Evolutionary conservation across 2,888 invertebrate species (phyloP).

Genomic region (Troilus luridus): DNA sequence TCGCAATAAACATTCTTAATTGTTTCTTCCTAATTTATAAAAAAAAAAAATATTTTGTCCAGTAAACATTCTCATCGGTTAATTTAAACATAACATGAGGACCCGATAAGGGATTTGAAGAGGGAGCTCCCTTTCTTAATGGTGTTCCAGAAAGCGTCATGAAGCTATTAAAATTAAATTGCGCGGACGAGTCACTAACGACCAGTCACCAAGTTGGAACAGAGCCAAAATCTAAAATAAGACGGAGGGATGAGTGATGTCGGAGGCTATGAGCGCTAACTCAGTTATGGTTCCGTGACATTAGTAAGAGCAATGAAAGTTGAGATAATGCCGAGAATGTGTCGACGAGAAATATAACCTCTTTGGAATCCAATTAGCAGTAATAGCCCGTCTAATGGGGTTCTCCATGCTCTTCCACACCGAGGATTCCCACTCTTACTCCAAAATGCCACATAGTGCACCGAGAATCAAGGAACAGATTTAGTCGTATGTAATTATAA

Average conservation of each 20-base stretch:
- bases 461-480: neutral
- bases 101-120: no score
- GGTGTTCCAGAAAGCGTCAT: neutral
- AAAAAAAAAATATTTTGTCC: no score
- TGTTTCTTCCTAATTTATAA: no score
- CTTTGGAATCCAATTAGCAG: slow-evolving; percentile 48
- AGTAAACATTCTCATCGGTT: neutral
- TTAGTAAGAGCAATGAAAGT: slow-evolving; percentile 27
- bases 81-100: no score
- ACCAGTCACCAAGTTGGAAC: slow-evolving; percentile 15
- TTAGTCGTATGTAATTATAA: neutral
- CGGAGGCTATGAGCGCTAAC: neutral
- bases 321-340: slow-evolving; percentile 36
- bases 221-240: slow-evolving; percentile 19
- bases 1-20: no score
- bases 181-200: neutral
- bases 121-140: neutral
- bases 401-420: neutral
- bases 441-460: slow-evolving; percentile 28
- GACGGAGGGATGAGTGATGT: neutral
- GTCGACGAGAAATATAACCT: slow-evolving; percentile 37
- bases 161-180: slow-evolving; percentile 2
- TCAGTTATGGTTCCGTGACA: slow-evolving; percentile 24
- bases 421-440: slow-evolving; percentile 29
- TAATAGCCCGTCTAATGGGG: slow-evolving; percentile 40